Evolutionary conservation across 2,113 vertebrate genomes (phyloP), one percentile per base, ranked within the genome.

Genomic region (Morone saxatilis): DNA sequence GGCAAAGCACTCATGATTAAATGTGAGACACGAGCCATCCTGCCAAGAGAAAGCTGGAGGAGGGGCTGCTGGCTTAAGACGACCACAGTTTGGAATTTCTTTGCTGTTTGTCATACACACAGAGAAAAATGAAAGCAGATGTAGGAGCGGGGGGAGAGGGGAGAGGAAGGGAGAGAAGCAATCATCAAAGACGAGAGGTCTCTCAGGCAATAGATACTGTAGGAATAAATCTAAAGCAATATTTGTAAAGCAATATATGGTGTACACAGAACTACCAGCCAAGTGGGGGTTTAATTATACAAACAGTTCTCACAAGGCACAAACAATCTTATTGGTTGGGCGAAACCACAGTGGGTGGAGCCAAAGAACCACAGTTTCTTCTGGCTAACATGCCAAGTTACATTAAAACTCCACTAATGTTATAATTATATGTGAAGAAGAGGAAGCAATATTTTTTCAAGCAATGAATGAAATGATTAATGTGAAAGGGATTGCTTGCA

Each of bases 101-200:
- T 91, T 48, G 66, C 94, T 93, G 93, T 95, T 95, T 95, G 94
- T 95, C 94, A 95, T 93, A 93, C 91, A 93, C 92, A 90, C 89
- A 51, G 87, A 88, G 93, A 87, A 94, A 95, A 96, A 93, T 94
- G 93, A 94, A 96, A 95, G 92, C 95, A 96, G 95, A 95, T 95
- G 95, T 94, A 78, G 89, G 68, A 83, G 81, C 76, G 54, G 63
- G 41, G 81, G 80, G 88, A 87, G 81, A 62, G 84, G 74, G 65
- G 84, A 25, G 68, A 75, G 76, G 40, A 75, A 65, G 61, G 54
- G 76, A 86, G 80, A 74, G 76, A 77, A 68, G 76, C 80, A 81
- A 54, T 79, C 88, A 83, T 91, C 88, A 88, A 90, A 91, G 81
- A 92, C 85, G 72, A 69, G 82, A 60, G 66, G 81, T 92, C 88